Conservation (phyloP, 2,888 invertebrate species). For the Thymelicus sylvestris region DNA sequence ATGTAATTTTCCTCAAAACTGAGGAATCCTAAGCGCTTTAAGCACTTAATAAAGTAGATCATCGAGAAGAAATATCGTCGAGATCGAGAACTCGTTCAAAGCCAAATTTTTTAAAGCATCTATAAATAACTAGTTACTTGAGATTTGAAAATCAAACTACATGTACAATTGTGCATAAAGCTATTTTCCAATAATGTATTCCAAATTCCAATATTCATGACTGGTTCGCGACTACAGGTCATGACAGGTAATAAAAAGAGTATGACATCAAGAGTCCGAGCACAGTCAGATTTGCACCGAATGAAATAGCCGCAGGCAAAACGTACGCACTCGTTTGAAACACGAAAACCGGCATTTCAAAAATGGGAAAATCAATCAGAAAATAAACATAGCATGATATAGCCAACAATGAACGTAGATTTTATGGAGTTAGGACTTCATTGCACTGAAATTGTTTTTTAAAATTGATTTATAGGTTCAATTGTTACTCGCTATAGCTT, state of each 20-base stretch:
- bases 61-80: too few relatives aligned
- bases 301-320: conserved; percentile 31
- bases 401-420: conserved; percentile 25
- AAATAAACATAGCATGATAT: conserved; percentile 13
- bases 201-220: conserved; percentile 23
- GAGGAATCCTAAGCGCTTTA: too few relatives aligned
- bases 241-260: conserved; percentile 38
- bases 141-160: neutral
- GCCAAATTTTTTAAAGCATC: neutral
- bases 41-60: too few relatives aligned
- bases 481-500: too few relatives aligned
- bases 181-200: conserved; percentile 19
- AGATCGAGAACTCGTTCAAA: too few relatives aligned
- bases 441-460: conserved; percentile 5
- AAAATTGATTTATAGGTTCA: neutral
- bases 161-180: neutral
- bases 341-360: conserved; percentile 34
- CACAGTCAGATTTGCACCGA: conserved; percentile 32
- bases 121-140: neutral
- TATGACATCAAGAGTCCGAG: conserved; percentile 36
- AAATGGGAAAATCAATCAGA: conserved; percentile 35
- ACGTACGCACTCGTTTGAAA: conserved; percentile 36
- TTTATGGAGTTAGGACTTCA: conserved; percentile 17
- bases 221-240: conserved; percentile 32
- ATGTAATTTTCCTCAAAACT: too few relatives aligned